Evolutionary conservation across 2,797 vertebrate species (phyloP).

Genomic region (Artibeus lituratus): DNA sequence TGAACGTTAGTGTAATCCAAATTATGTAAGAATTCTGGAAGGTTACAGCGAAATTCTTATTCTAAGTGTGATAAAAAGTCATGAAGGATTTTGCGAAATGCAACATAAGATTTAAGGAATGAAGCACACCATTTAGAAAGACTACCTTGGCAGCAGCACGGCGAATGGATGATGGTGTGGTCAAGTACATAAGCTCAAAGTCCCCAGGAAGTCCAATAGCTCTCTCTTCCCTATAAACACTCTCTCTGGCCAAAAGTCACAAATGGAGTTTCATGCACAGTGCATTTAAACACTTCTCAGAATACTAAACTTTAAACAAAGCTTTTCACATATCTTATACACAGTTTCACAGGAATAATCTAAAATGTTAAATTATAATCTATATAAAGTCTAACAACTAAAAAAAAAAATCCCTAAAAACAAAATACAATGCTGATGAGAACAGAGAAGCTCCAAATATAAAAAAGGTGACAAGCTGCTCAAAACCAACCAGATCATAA

Average conservation of each 20-base stretch:
- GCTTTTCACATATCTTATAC: not conserved
- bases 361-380: slow-evolving; percentile 23
- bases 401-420: not conserved
- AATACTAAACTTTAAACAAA: slow-evolving; percentile 12
- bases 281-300: not conserved
- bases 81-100: not conserved
- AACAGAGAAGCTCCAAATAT: not conserved
- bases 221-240: not conserved
- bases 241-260: not conserved
- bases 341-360: not conserved
- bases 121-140: not conserved
- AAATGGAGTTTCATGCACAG: not conserved
- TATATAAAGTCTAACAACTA: not conserved
- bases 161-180: not conserved
- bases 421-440: not conserved
- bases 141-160: not conserved
- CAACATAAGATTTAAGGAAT: not conserved
- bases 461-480: not conserved
- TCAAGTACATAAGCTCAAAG: not conserved
- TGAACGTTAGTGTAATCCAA: not conserved
- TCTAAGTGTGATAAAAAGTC: not conserved
- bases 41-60: not conserved
- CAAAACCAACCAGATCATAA: not conserved
- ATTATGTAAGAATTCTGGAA: not conserved
- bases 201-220: not conserved